Base-by-base conservation (phyloP, 2,888 invertebrate genomes). In the Apamea crenata region DNA sequence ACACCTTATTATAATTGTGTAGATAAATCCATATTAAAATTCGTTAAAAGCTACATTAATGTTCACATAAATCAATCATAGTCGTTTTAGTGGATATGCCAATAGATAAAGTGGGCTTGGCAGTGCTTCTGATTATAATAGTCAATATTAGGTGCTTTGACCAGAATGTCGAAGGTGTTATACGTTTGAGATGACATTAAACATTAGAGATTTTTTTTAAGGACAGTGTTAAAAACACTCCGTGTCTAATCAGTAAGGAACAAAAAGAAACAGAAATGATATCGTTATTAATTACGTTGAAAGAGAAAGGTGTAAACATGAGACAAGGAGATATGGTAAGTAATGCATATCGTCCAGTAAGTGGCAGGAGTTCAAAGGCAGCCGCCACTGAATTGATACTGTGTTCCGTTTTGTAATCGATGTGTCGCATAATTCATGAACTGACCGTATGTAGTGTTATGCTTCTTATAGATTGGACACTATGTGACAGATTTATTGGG, bases 371-470 rank as follows among this genome's bases (percentile, higher is more conserved):
- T 90, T 93, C 91, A 93, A 94, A 94, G 89, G 92, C 90, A 80
- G 83, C 94, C 94, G 94, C 93, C 90, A 90, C 90, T 90, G 91
- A 91, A 93, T 93, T 92, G 93, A 93, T 93, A 92, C 90, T 90
- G 92, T 93, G 93, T 94, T 94, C 91, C 93, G 92, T 95, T 95
- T 95, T 94, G 93, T 94, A 94, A 94, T 92, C 93, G 93, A 94
- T 94, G 94, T 94, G 92, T 93, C 93, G 93, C 92, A 94, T 94
- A 92, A 94, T 91, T 95, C 94, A 94, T 93, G 92, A 91, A 86
- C 88, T 91, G 90, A 90, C 86, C 88, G 82, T 76, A 88, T 82
- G 77, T 86, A 91, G 93, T 81, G 73, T 77, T 91, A 86, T 69
- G 77, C 79, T 80, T 90, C 91, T 92, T 90, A 80, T 90, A 93